Evolutionary conservation across 1,140 invertebrate species (phyloP), one percentile per base, ranked within the genome.

Genomic region (Schmidtea mediterranea): DNA sequence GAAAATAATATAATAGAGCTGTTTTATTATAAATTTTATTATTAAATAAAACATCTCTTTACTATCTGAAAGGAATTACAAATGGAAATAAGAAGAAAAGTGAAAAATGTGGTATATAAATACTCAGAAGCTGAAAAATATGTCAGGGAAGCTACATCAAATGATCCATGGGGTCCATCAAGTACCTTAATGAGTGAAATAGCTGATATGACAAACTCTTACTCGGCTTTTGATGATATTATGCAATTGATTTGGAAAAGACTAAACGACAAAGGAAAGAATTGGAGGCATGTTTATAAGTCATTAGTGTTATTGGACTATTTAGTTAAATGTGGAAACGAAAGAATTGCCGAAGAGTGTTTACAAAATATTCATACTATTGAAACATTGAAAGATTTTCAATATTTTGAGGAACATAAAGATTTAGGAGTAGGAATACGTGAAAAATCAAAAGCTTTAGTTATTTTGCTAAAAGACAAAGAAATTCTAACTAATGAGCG

Each of bases 201-300:
- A n/a, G 37, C 38, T 19, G n/a, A 43, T 5, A 49, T 16, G 15
- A 49, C 48, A 3, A 2, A 49, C 21, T 2, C 9, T 16, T 16
- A 13, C 8, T 82, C 95, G 57, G 86, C 89, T 51, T 97, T 94
- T 69, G 87, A 84, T 16, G 89, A 98, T 72, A 97, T 98, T 55
- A 97, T 97, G 90, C 84, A 92, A 69, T 95, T 98, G 82, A 76
- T 97, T 22, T 98, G 92, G 90, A 97, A 97, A 66, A 70, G 92
- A 54, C 66, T 94, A 13, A 94, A 94, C 64, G 87, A 94, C 68
- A 82, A 89, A 67, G 90, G 92, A 48, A 87, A 90, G 69, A 97
- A 98, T 69, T 98, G 92, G 92, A 71, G 90, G 53, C 90, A 98
- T 68, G 90, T 98, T 18, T 98, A 97, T 69, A 98, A 98, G 73